Evolutionary conservation across 2,888 invertebrate genomes (phyloP).

Genomic region (Gerosis bhagava): DNA sequence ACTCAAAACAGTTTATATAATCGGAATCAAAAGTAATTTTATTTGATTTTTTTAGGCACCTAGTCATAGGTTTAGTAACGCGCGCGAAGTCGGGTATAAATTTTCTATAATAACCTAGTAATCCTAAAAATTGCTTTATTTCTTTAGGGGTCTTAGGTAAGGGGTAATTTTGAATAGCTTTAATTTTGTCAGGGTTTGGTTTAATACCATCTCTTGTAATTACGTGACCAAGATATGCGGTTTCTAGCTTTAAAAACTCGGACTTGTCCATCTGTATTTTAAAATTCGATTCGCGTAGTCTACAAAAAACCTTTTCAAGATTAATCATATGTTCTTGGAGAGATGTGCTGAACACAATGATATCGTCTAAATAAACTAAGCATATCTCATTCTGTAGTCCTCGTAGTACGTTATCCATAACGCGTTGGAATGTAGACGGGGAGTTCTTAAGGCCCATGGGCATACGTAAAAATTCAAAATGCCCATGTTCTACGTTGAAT

Average conservation of each 20-base stretch:
- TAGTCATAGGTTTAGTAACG: conserved; percentile 27
- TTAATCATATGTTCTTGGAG: conserved; percentile 38
- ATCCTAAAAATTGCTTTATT: conserved; percentile 24
- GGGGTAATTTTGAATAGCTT: conserved; percentile 30
- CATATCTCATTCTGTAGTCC: conserved; percentile 34
- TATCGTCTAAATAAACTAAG: conserved; percentile 43
- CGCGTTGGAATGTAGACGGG: conserved; percentile 40
- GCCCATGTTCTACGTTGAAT: conserved; percentile 38
- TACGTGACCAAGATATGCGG: conserved; percentile 29
- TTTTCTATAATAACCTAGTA: conserved; percentile 26
- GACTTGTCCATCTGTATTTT: conserved; percentile 40
- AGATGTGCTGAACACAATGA: conserved; percentile 38
- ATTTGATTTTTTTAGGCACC: conserved; percentile 19
- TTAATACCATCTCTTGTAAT: conserved; percentile 28
- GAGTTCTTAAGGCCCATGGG: conserved; percentile 38
- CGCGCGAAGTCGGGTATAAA: conserved; percentile 28
- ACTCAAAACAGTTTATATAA: conserved; percentile 20
- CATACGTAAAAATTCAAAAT: conserved; percentile 40
- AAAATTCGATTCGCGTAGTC: conserved; percentile 35
- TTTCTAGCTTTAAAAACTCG: conserved; percentile 37
- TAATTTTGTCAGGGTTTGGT: conserved; percentile 33
- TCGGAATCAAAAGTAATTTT: conserved; percentile 15
- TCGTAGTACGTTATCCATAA: conserved; percentile 41
- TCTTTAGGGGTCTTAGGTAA: conserved; percentile 18
- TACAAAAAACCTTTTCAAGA: conserved; percentile 34